These are phyloP conservation scores for Pseudoips prasinana DNA, from an alignment of 2,888 invertebrate genomes.

Conservation along the genomic window DNA sequence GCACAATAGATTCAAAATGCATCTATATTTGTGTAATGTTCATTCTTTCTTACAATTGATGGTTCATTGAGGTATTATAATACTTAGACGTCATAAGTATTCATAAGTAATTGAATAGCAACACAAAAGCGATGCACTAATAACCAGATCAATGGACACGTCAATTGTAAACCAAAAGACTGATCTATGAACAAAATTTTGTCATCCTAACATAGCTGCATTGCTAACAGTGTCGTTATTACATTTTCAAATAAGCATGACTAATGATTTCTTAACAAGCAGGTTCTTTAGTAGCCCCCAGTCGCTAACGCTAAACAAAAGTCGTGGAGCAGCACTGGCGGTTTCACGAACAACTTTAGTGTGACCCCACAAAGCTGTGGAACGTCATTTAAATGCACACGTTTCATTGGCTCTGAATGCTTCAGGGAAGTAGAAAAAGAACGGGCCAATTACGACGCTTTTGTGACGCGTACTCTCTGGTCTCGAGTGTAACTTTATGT, in stretches of 20 bases:
- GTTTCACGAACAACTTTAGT: conserved; percentile 76
- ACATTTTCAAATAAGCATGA: conserved; percentile 67
- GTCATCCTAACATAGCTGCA: conserved; percentile 14
- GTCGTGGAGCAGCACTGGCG: conserved; percentile 54
- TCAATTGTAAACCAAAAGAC: conserved; percentile 7
- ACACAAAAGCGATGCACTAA: conserved; percentile 3
- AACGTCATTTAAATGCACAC: conserved; percentile 82
- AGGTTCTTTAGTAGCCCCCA: conserved; percentile 66
- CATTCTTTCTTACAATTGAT: too few relatives aligned
- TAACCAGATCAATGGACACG: conserved; percentile 9
- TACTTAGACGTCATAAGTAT: too few relatives aligned
- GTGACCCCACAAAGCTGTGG: conserved; percentile 79
- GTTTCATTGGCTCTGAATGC: conserved; percentile 82
- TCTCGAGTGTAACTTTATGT: conserved; percentile 76
- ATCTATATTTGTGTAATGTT: too few relatives aligned
- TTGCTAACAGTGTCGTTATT: conserved; percentile 24
- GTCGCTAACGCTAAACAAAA: conserved; percentile 66
- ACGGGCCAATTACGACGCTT: conserved; percentile 81
- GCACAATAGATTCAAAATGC: too few relatives aligned
- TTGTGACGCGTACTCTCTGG: conserved; percentile 77
- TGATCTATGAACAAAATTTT: conserved; percentile 11
- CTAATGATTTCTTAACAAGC: conserved; percentile 74
- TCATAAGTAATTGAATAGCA: too few relatives aligned
- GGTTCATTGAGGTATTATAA: too few relatives aligned
- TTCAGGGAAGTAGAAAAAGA: conserved; percentile 80